Base-by-base conservation (phyloP, 2,888 invertebrate genomes). In the Drosophila neotestacea region DNA sequence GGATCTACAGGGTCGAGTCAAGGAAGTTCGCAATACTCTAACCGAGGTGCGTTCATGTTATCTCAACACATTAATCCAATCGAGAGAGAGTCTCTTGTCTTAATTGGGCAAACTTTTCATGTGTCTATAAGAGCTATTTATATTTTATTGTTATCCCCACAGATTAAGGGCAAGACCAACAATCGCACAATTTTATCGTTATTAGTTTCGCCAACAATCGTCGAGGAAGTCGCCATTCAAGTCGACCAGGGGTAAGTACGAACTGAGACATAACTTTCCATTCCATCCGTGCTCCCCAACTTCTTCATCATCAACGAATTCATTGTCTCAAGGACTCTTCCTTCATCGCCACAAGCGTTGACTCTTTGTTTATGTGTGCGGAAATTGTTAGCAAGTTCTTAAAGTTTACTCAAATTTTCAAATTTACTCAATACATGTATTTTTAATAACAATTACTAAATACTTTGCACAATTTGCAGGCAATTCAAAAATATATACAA, bases 171-270 rank as follows among this genome's bases (percentile, higher is more conserved):
- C 13, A 97, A 97, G 92, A 95, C 98, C 93, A 94, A 95, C 76
- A 97, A 97, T 81, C 96, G 97, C 93, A 98, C 97, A 1, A 94
- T 98, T 89, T 93, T 98, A 62, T 97, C 98, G 30, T 95, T 98
- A 95, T 98, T 98, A 28, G 94, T 95, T 86, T 96, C 96, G 22
- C 94, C 95, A 39, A 95, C 95, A 81, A 93, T 93, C 70, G 94
- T 97, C 70, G 95, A 95, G 81, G 93, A 95, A 63, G 94, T 95
- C 10, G 94, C 95, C 90, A 86, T 93, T 68, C 89, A 90, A 55
- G 92, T 93, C 38, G 92, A 93, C 52, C 91, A 92, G 39, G 93
- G 93, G 93, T 93, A 90, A 91, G 84, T 78, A 58, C 50, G 34
- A 44, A 39, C 38, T 39, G 38, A 16, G 39, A 86, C 42, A 48